Evolutionary conservation across 2,113 vertebrate genomes (phyloP).

Genomic region (Zapus hudsonius): DNA sequence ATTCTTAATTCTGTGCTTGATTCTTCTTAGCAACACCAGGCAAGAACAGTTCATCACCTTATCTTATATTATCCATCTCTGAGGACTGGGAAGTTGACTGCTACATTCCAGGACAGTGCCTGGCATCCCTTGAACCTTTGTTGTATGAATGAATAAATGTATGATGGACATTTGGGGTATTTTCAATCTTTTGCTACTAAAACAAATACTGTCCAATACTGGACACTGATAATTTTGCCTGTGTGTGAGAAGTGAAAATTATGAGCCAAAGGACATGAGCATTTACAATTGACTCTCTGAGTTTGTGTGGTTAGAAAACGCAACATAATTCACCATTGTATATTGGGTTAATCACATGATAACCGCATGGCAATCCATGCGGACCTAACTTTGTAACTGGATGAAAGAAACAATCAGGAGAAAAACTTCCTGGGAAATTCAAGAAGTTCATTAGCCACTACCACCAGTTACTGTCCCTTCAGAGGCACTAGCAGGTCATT

Average conservation of each 20-base stretch:
- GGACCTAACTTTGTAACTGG: neutral
- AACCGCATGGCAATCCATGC: neutral
- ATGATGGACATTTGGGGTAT: neutral
- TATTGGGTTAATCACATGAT: neutral
- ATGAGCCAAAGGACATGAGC: neutral
- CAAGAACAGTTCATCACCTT: neutral
- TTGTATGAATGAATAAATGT: neutral
- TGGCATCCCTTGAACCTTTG: neutral
- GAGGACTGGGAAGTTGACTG: neutral
- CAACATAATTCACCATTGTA: neutral
- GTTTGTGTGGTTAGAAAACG: neutral
- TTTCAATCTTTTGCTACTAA: conserved; percentile 23
- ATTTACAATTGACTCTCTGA: neutral
- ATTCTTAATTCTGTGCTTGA: neutral
- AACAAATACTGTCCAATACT: neutral
- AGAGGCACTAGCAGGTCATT: neutral
- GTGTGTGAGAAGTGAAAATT: neutral
- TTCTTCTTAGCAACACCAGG: neutral
- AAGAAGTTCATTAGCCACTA: neutral
- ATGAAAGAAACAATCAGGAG: neutral
- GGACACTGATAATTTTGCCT: neutral
- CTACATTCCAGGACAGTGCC: neutral
- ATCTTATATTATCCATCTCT: neutral
- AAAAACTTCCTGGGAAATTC: neutral
- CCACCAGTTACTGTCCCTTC: neutral